Conservation (phyloP, 2,888 invertebrate genomes). For the Allacma fusca region DNA sequence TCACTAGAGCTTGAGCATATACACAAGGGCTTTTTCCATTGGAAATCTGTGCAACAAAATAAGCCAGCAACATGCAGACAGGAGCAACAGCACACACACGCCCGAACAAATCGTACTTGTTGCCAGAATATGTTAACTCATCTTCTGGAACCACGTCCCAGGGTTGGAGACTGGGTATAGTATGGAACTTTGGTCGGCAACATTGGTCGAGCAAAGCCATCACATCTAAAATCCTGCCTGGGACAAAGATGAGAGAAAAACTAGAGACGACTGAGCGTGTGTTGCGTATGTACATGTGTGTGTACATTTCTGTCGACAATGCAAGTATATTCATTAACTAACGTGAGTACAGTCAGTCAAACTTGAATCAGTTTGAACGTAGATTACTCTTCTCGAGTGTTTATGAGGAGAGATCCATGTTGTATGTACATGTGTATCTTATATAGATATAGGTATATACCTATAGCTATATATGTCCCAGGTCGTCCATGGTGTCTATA, state of each 20-base stretch:
- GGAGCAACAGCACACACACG: constrained; percentile 13
- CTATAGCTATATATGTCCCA: too few relatives aligned
- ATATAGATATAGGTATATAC: too few relatives aligned
- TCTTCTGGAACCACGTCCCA: constrained; percentile 1
- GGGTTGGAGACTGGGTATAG: not conserved
- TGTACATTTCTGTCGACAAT: constrained; percentile 12
- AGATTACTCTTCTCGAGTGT: not conserved
- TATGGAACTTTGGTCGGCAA: not conserved
- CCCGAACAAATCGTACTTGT: constrained; percentile 2
- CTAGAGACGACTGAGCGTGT: constrained; percentile 2
- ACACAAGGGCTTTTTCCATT: not conserved
- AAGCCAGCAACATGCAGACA: constrained; percentile 12
- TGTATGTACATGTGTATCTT: too few relatives aligned
- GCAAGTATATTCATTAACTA: constrained; percentile 7
- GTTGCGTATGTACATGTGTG: not conserved
- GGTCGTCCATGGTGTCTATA: too few relatives aligned
- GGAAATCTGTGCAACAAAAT: constrained; percentile 6
- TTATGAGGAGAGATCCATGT: too few relatives aligned
- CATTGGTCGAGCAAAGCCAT: constrained; percentile 7
- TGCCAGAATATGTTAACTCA: constrained; percentile 7
- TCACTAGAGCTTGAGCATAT: not conserved
- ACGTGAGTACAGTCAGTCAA: constrained; percentile 16
- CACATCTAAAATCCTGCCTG: constrained; percentile 10
- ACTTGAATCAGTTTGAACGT: constrained; percentile 3
- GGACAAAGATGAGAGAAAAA: constrained; percentile 16